These are phyloP conservation scores for Prochilodus magdalenae DNA, from an alignment of 2,113 vertebrate species.

Conservation along the genomic window DNA sequence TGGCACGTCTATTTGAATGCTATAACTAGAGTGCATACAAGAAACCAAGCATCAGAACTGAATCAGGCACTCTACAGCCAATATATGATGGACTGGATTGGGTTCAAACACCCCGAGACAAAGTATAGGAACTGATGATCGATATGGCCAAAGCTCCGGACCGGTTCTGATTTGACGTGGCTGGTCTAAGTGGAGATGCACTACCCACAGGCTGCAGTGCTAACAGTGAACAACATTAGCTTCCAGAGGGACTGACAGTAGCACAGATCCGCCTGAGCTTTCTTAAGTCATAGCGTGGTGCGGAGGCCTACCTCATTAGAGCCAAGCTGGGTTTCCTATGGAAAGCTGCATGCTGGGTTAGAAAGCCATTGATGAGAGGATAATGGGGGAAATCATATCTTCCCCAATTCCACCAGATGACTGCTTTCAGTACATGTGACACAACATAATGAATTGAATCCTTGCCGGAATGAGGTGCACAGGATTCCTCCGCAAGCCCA, in stretches of 20 bases:
- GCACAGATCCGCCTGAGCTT: background rate
- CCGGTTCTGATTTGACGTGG: background rate
- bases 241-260: slow-evolving; percentile 8
- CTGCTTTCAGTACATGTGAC: background rate
- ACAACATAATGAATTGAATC: slow-evolving; percentile 24
- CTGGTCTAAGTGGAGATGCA: background rate
- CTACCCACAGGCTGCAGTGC: slow-evolving; percentile 10
- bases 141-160: too few relatives aligned
- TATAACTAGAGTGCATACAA: too few relatives aligned
- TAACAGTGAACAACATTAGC: background rate
- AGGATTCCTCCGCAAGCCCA: background rate
- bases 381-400: slow-evolving; percentile 30
- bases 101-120: too few relatives aligned
- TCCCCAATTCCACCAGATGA: slow-evolving; percentile 4
- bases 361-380: slow-evolving; percentile 18
- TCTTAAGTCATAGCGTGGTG: background rate
- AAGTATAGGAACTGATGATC: too few relatives aligned
- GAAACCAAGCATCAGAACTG: too few relatives aligned
- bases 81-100: too few relatives aligned
- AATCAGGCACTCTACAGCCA: too few relatives aligned
- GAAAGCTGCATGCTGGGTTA: slow-evolving; percentile 6
- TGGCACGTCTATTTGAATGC: too few relatives aligned
- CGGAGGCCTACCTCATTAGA: slow-evolving; percentile 35
- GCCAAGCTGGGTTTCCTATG: slow-evolving; percentile 23
- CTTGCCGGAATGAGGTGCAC: slow-evolving; percentile 16